These are phyloP conservation scores for Clunio marinus DNA, from an alignment of 2,888 invertebrate species.

Conservation along the genomic window DNA sequence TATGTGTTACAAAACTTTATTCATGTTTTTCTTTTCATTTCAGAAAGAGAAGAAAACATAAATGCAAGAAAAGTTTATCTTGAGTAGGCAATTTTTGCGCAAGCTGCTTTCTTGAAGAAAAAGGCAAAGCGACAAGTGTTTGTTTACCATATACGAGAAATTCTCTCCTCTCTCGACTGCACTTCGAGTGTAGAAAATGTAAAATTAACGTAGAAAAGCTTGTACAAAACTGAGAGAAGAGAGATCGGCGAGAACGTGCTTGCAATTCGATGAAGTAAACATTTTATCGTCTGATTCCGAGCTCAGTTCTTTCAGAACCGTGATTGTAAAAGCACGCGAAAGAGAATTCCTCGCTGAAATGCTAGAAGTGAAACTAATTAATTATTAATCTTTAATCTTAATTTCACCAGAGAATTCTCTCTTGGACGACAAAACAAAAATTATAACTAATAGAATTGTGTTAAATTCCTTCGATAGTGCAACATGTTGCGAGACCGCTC, in stretches of 20 bases:
- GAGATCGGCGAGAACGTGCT: conserved; percentile 22
- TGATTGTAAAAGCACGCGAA: conserved; percentile 33
- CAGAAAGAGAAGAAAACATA: too few relatives aligned
- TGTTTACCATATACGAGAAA: conserved; percentile 1
- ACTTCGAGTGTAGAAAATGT: conserved; percentile 9
- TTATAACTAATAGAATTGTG: background rate
- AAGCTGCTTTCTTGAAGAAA: background rate
- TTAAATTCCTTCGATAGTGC: background rate
- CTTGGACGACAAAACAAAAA: background rate
- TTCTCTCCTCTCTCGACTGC: background rate
- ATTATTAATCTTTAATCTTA: conserved; percentile 19
- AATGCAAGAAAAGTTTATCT: too few relatives aligned
- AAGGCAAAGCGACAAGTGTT: conserved; percentile 17
- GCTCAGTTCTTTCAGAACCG: conserved; percentile 36
- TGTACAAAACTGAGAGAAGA: conserved; percentile 31
- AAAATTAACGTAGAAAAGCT: background rate
- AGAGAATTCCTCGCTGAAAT: background rate
- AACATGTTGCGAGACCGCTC: background rate
- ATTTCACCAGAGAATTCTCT: background rate
- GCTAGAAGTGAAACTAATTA: conserved; percentile 12
- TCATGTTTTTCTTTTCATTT: too few relatives aligned
- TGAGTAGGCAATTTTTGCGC: too few relatives aligned
- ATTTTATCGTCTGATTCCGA: conserved; percentile 29
- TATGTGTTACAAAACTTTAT: too few relatives aligned
- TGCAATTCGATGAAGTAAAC: conserved; percentile 20